A percentile compares a stretch with the other conserved stretches of the same genome.
phyloP scores from a whole-genome alignment of 2,113 vertebrate species.

The Corythaeola cristata region DNA sequence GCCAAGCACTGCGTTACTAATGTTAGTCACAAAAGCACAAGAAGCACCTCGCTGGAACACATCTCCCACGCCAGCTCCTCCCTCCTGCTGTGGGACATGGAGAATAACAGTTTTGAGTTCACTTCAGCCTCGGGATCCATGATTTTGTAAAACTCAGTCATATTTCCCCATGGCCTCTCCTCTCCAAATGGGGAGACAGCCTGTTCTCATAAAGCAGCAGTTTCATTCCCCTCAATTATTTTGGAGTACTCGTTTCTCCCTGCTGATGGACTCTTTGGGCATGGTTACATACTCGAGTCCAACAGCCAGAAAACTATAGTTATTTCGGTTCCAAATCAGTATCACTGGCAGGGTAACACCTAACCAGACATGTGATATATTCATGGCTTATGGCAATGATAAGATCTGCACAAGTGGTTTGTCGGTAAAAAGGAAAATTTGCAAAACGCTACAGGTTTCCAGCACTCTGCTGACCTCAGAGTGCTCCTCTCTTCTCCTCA shows the following conservation, averaged over 20 bases:
- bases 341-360: background rate
- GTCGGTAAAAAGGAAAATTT: background rate
- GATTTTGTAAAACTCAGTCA: accelerated
- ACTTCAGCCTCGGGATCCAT: background rate
- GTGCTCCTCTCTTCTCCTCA: background rate
- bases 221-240: background rate
- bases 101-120: background rate
- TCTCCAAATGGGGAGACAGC: background rate
- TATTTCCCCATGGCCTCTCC: background rate
- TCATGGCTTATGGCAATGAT: background rate
- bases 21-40: background rate
- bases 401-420: background rate
- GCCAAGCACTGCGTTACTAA: background rate
- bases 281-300: background rate
- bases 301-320: background rate
- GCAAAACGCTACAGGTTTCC: background rate
- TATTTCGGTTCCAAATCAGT: background rate
- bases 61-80: background rate
- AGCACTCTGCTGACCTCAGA: background rate
- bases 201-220: background rate
- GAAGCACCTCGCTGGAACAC: background rate
- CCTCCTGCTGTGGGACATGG: accelerated
- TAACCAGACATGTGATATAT: background rate
- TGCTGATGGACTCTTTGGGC: background rate
- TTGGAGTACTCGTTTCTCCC: background rate